Base-by-base conservation (phyloP, 2,888 invertebrate species). In the Drosophila setosimentum region DNA sequence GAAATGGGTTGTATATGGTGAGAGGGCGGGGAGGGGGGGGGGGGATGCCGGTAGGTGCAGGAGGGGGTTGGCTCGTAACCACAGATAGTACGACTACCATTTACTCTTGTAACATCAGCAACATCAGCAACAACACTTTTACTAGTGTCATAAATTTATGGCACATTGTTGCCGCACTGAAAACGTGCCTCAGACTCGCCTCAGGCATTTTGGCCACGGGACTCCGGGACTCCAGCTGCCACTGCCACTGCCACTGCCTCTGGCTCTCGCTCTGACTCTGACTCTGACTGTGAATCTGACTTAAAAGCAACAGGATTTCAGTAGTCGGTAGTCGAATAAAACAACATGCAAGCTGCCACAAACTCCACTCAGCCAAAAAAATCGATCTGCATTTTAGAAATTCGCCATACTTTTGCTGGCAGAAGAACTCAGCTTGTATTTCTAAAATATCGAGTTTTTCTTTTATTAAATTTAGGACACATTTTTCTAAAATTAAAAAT, bases 81-180 rank as follows among this genome's bases (percentile, higher is more conserved):
- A 57, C 71, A 68, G 74, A 79, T 81, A 78, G 59, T 70, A 70
- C 58, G 68, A 87, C 84, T 82, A 79, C 90, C 89, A 84, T 89
- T 84, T 84, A 83, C 83, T 79, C 74, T 35, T 24, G 42, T 60
- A 69, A 60, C 74, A 74, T 21, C 27, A 50, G 29, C 30, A 51
- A 51, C 51, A 55, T 13, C 55, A 42, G 65, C 89, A 74, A 80
- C 72, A 74, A 63, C 73, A 83, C 86, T 88, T 83, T 83, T 88
- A 90, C 90, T 90, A 90, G 90, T 85, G 80, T 85, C 86, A 87
- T 87, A 87, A 90, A 87, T 87, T 87, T 87, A 88, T 87, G 90
- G 83, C 83, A 85, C 90, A 83, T 87, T 87, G 87, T 76, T 70
- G 80, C 72, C 70, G 51, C 53, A 58, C 58, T 37, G 57, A 57